Percentiles rank a stretch among this genome's conserved stretches.
Evolutionary conservation across 1,140 invertebrate species (phyloP).

Genomic region (Pachypeltis micranthus): DNA sequence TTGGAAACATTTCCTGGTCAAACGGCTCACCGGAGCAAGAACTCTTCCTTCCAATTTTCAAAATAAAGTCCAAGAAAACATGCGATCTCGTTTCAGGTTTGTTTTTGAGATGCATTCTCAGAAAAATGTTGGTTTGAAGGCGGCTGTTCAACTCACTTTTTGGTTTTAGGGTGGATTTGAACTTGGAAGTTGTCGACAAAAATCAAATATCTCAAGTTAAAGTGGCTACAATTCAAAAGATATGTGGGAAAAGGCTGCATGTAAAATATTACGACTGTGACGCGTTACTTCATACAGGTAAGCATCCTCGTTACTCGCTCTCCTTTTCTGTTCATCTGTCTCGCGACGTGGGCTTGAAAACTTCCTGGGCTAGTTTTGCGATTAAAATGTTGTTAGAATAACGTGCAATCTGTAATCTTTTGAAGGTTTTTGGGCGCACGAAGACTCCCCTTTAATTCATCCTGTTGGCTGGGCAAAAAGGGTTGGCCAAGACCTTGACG

Average conservation of each 20-base stretch:
- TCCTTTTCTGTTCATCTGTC: too few species aligned
- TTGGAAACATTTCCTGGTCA: conserved; percentile 90
- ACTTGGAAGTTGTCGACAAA: conserved; percentile 91
- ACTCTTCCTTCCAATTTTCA: conserved; percentile 87
- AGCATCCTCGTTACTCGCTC: too few species aligned
- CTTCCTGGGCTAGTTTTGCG: too few species aligned
- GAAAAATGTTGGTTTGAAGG: too few species aligned
- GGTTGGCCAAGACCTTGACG: conserved; percentile 70
- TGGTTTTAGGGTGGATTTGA: conserved; percentile 49
- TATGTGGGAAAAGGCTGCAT: conserved; percentile 81
- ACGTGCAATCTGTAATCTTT: conserved; percentile 11
- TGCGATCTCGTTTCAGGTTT: conserved; percentile 66
- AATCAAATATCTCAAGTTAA: conserved; percentile 88
- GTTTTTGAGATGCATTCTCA: too few species aligned
- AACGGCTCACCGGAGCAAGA: conserved; percentile 78
- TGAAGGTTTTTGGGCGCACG: conserved; percentile 82
- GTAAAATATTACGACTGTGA: conserved; percentile 78
- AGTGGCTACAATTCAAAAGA: conserved; percentile 75
- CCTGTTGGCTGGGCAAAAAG: conserved; percentile 84
- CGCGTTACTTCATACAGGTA: conserved; percentile 43
- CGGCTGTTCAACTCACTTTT: too few species aligned
- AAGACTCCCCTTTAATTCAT: conserved; percentile 87
- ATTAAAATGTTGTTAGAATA: too few species aligned
- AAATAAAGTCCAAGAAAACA: conserved; percentile 69
- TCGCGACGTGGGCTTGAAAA: too few species aligned